Evolutionary conservation across 2,888 invertebrate species (phyloP).

Genomic region (Acrobasis suavella): DNA sequence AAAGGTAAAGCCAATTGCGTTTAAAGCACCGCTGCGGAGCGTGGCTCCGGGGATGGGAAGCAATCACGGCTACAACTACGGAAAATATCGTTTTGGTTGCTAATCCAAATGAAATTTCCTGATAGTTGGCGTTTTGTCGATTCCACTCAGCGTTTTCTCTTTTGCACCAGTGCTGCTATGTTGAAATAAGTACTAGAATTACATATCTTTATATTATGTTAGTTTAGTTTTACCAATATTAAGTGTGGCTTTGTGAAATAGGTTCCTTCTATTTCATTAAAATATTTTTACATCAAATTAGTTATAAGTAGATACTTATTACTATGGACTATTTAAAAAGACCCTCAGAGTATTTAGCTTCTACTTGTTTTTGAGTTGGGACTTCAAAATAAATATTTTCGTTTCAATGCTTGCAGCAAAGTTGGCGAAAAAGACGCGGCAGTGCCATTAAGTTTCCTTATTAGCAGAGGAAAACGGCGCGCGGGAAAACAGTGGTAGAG

Average conservation of each 20-base stretch:
- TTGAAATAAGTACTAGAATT: background rate
- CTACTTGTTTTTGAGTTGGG: too few relatives aligned
- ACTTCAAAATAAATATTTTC: conserved; percentile 2
- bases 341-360: too few relatives aligned
- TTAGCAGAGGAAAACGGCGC: conserved; percentile 10
- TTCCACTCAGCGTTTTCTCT: conserved; percentile 8
- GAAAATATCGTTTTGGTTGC: conserved; percentile 12
- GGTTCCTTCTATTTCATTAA: too few relatives aligned
- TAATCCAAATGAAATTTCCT: conserved; percentile 19
- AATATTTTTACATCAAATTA: too few relatives aligned
- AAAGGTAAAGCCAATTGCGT: conserved; percentile 50
- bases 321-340: too few relatives aligned
- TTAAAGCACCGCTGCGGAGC: conserved; percentile 36
- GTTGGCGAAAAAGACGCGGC: conserved; percentile 6
- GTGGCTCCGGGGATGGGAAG: conserved; percentile 23
- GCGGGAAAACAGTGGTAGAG: background rate
- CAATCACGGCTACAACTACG: conserved; percentile 27
- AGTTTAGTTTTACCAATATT: too few relatives aligned
- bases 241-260: too few relatives aligned
- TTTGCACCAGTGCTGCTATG: background rate
- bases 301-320: too few relatives aligned
- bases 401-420: conserved; percentile 9
- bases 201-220: too few relatives aligned
- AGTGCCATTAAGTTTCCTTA: conserved; percentile 19
- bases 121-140: conserved; percentile 12